Base-by-base conservation (phyloP, 2,888 invertebrate genomes). In the Mythimna albipuncta region DNA sequence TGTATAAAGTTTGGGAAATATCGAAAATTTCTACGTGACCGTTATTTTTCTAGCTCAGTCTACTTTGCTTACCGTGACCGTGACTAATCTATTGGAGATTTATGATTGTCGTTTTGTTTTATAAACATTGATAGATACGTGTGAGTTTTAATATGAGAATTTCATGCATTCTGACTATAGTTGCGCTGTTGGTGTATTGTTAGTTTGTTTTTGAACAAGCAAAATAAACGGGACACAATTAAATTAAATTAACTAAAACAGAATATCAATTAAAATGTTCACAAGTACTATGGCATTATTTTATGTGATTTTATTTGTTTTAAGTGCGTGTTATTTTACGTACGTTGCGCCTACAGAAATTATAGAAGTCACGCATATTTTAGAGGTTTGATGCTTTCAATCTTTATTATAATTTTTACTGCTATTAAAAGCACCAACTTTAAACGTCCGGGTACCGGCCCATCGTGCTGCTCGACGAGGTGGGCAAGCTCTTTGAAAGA, bases 241-340 rank as follows among this genome's bases (percentile, higher is more conserved):
- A 26, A 5, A 59, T 69, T n/a, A 32, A 55, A 41, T 26, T 47
- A 9, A 16, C 13, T 35, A 44, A 1, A 32, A 38, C 19, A n/a
- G 1, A 21, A 9, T 32, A 57, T 6, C 16, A 38, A 50, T 10
- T 19, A 13, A 11, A 35, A 47, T 50, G 21, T 26, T 52, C 5
- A 38, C 16, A 11, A 58, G 9, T 63, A 58, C 26, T 13, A 11
- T 19, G n/a, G 26, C 13, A 10, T 44, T 75, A 6, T n/a, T 69
- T 35, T 69, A 38, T 26, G 44, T 58, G 26, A 44, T 58, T 38
- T 32, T 75, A 9, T 63, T 75, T 35, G 35, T 63, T 69, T 13
- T 63, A 75, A 52, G 44, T 69, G n/a, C 11, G 11, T 58, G 52
- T 58, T 58, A 50, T 26, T 58, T 58, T 13, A 63, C 69, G 44